Conservation (phyloP, 1,140 invertebrate genomes). For the Ceratitis capitata region DNA sequence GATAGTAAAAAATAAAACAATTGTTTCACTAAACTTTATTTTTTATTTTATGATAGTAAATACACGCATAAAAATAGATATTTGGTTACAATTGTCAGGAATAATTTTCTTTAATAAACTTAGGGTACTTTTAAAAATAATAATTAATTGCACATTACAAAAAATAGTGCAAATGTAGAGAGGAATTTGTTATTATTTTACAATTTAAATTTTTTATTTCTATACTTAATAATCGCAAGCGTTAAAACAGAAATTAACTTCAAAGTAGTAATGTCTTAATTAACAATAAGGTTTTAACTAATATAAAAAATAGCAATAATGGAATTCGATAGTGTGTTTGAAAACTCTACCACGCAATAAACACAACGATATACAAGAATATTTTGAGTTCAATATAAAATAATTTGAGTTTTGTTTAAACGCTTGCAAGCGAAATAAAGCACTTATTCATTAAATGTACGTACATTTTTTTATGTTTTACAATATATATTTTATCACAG, state of each 20-base stretch:
- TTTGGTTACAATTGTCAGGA: slow-evolving; percentile 29
- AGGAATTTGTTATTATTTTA: neutral
- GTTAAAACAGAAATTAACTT: neutral
- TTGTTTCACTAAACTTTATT: slow-evolving; percentile 18
- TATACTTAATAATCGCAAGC: neutral
- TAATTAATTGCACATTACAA: neutral
- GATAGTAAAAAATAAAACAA: neutral
- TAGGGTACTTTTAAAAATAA: neutral
- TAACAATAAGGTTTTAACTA: neutral
- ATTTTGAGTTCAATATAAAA: neutral
- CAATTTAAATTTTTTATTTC: neutral
- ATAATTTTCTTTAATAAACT: neutral
- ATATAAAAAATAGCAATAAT: neutral
- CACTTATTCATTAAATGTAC: neutral
- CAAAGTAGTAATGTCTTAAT: neutral
- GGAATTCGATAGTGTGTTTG: neutral
- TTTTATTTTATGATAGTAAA: neutral
- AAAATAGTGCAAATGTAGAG: neutral
- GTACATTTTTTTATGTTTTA: slow-evolving; percentile 37
- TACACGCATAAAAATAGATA: neutral
- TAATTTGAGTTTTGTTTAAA: neutral
- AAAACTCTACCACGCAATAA: neutral
- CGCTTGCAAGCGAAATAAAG: neutral
- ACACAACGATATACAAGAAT: neutral
- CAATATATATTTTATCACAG: slow-evolving; percentile 60